These are phyloP conservation scores for Turritopsis rubra DNA, from an alignment of 30 jellyfish, hydroid and myxozoan genomes.

Conservation along the genomic window DNA sequence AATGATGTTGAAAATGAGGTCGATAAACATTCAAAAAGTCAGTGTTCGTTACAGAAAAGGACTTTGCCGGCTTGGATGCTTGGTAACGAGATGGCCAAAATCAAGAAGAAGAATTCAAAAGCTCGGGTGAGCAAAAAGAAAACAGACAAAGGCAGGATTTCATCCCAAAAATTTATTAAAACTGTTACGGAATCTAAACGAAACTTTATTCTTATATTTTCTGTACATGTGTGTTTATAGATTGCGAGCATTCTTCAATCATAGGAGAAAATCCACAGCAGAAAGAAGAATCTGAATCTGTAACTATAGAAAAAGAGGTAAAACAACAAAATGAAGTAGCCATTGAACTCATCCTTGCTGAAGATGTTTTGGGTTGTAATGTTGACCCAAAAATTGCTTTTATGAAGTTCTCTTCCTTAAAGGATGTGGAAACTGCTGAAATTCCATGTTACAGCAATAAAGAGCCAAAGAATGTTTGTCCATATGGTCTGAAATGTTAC, in stretches of 20 bases:
- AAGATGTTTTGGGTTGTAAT: neutral
- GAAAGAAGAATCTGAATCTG: neutral
- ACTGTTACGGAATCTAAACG: neutral
- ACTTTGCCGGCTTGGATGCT: slow-evolving; percentile 10
- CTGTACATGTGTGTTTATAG: neutral
- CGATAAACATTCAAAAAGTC: neutral
- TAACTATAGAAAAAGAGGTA: neutral
- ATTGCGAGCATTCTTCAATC: neutral
- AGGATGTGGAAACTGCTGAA: neutral
- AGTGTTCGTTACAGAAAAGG: neutral
- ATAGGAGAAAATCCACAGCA: neutral
- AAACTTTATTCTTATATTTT: no score
- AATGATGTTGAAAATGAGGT: neutral
- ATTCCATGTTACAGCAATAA: neutral
- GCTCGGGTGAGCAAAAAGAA: neutral
- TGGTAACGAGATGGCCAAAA: neutral
- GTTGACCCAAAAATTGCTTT: neutral
- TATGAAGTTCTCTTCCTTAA: neutral
- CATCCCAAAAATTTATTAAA: no score
- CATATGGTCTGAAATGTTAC: neutral
- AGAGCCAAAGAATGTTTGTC: neutral
- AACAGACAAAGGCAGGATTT: neutral
- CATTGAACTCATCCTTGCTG: neutral
- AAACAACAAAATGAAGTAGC: neutral
- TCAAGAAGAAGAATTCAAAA: neutral